These are phyloP conservation scores for Cistogaster globosa DNA, from an alignment of 2,888 invertebrate genomes.

Conservation along the genomic window DNA sequence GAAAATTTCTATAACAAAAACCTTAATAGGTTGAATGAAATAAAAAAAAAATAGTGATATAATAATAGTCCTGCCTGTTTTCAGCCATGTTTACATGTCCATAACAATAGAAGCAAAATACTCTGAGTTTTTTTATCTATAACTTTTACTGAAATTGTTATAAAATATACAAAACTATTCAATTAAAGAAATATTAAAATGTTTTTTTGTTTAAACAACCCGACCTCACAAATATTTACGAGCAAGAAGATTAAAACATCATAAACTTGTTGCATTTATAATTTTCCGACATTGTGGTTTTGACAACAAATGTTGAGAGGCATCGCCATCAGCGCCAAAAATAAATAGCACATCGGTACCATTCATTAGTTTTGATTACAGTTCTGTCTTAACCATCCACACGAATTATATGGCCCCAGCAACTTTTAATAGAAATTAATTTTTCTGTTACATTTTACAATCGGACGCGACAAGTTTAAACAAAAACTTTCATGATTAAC, in stretches of 20 bases:
- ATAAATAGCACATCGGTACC: not conserved
- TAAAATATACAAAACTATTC: not conserved
- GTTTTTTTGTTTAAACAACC: not conserved
- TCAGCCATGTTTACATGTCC: too few relatives aligned
- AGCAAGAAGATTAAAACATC: constrained; percentile 39
- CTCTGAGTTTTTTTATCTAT: too few relatives aligned
- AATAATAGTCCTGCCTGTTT: too few relatives aligned
- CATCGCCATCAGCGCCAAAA: constrained; percentile 5
- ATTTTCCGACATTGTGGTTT: constrained; percentile 60
- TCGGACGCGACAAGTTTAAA: constrained; percentile 69
- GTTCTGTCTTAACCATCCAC: not conserved
- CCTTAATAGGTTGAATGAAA: too few relatives aligned
- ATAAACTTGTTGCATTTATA: constrained; percentile 48
- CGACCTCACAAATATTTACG: constrained; percentile 60
- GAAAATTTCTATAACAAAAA: too few relatives aligned
- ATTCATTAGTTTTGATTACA: constrained; percentile 13
- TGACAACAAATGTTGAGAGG: constrained; percentile 59
- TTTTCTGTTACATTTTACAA: constrained; percentile 40
- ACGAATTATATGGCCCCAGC: not conserved
- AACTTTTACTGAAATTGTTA: not conserved
- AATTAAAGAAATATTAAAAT: not conserved
- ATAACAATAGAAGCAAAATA: too few relatives aligned
- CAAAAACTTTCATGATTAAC: constrained; percentile 30
- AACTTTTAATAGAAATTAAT: constrained; percentile 31
- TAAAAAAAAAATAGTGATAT: too few relatives aligned